phyloP scores from a whole-genome alignment of 2,113 vertebrate species.

The Euleptes europaea region DNA sequence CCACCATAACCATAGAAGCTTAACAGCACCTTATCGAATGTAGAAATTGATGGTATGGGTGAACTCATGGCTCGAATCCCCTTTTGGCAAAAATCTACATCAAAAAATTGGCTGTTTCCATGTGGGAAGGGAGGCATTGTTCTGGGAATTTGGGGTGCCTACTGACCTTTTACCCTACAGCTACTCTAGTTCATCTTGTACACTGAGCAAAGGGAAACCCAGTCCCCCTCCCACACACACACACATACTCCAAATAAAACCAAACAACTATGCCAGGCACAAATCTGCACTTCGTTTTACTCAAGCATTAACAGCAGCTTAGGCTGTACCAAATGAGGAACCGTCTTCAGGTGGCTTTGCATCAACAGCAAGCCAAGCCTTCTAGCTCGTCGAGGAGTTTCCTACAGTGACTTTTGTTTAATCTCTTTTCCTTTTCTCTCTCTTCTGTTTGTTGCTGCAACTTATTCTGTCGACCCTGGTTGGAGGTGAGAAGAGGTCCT shows the following conservation, averaged over 20 bases:
- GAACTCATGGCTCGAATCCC: neutral
- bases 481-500: no score
- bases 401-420: neutral
- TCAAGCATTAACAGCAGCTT: neutral
- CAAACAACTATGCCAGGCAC: neutral
- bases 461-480: no score
- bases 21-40: no score
- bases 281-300: neutral
- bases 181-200: neutral
- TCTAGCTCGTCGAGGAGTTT: neutral
- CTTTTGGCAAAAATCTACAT: neutral
- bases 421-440: neutral
- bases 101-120: neutral
- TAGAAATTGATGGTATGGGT: neutral
- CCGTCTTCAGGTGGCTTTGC: neutral
- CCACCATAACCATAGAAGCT: no score
- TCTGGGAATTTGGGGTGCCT: neutral
- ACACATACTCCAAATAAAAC: neutral
- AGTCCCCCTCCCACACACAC: rapidly evolving
- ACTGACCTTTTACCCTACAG: neutral
- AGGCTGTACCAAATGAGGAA: rapidly evolving
- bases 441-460: rapidly evolving
- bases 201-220: neutral
- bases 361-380: neutral
- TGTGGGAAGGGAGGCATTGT: neutral